Percentiles rank a stretch among this genome's conserved stretches.
These are phyloP conservation scores for Phenganax subtilis DNA, from an alignment of 92 coral and sea anemone genomes.

Conservation along the genomic window DNA sequence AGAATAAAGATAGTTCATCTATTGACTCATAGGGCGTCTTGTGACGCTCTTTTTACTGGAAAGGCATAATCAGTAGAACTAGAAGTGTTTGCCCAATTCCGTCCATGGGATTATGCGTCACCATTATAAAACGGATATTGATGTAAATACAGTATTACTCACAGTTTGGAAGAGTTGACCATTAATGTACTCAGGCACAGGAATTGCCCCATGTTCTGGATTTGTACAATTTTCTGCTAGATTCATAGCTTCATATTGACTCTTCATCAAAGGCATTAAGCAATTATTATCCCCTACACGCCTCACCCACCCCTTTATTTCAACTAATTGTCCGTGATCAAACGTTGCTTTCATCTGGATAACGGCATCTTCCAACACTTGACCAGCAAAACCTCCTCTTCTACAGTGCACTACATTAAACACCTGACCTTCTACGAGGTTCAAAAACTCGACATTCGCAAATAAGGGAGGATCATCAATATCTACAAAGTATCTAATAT, in stretches of 20 bases:
- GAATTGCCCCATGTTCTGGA: background rate
- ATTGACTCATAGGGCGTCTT: too few species aligned
- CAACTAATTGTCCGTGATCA: background rate
- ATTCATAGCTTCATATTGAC: background rate
- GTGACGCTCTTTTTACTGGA: too few species aligned
- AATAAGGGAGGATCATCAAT: background rate
- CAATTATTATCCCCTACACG: slow-evolving; percentile 1
- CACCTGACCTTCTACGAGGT: slow-evolving; percentile 1
- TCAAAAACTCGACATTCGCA: slow-evolving; percentile 3
- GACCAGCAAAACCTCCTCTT: slow-evolving; percentile 2
- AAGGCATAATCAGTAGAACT: too few species aligned
- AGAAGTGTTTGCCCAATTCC: too few species aligned
- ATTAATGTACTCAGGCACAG: background rate
- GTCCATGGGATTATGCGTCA: too few species aligned
- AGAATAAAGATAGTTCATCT: too few species aligned
- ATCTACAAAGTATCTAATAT: background rate
- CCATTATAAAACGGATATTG: too few species aligned
- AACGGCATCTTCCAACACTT: slow-evolving; percentile 11
- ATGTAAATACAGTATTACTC: background rate
- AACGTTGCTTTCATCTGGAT: slow-evolving; percentile 32
- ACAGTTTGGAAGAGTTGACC: background rate
- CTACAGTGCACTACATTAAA: slow-evolving; percentile 26
- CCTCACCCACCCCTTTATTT: slow-evolving; percentile 10
- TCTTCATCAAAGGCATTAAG: background rate
- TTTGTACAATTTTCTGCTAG: slow-evolving; percentile 6